phyloP scores from a whole-genome alignment of 2,113 vertebrate genomes.

The Notarius quadriscutis region DNA sequence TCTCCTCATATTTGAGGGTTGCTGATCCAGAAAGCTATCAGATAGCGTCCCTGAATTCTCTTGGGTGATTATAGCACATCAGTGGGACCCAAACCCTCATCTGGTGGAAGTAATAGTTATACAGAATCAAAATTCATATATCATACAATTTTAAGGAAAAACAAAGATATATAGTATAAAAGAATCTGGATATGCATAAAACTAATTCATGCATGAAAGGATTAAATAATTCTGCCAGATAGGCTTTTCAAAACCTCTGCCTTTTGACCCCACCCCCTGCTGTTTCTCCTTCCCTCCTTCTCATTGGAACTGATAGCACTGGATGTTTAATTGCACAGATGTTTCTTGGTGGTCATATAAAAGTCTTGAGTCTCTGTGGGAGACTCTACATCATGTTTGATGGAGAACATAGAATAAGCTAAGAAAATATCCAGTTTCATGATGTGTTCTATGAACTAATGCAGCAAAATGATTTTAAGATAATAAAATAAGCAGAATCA shows the following conservation, averaged over 20 bases:
- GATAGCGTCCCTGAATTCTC: too few relatives aligned
- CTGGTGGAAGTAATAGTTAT: not conserved
- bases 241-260: constrained; percentile 24
- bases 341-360: constrained; percentile 16
- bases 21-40: too few relatives aligned
- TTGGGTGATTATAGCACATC: too few relatives aligned
- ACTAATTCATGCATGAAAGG: not conserved
- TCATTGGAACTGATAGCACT: constrained; percentile 6
- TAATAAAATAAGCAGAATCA: constrained; percentile 3
- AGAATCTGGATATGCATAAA: not conserved
- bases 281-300: not conserved
- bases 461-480: not conserved
- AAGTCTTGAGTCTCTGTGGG: constrained; percentile 3
- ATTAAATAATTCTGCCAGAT: constrained; percentile 23
- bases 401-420: not conserved
- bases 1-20: too few relatives aligned
- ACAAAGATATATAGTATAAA: not conserved
- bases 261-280: constrained; percentile 7
- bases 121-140: not conserved
- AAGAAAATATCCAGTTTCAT: constrained; percentile 10
- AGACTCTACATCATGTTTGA: not conserved
- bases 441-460: not conserved
- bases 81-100: too few relatives aligned
- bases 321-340: constrained; percentile 7
- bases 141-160: not conserved